Evolutionary conservation across 2,888 invertebrate genomes (phyloP).

Genomic region (Pristionchus arcanus): DNA sequence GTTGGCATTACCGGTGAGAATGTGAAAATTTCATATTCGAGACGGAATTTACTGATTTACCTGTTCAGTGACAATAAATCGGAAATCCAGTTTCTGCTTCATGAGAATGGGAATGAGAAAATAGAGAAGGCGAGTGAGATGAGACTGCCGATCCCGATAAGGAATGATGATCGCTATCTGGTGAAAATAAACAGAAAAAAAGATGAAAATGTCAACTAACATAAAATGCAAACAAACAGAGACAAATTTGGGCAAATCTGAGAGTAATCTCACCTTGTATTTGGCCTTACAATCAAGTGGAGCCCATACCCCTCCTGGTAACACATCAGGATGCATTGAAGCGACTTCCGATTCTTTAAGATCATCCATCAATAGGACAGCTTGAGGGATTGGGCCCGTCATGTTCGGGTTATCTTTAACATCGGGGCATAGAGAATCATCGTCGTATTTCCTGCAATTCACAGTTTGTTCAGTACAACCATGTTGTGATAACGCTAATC

Average conservation of each 20-base stretch:
- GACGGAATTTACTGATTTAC: conserved; percentile 59
- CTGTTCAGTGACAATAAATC: conserved; percentile 79
- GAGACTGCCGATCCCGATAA: conserved; percentile 78
- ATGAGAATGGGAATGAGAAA: conserved; percentile 79
- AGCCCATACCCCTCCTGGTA: conserved; percentile 78
- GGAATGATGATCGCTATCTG: conserved; percentile 80
- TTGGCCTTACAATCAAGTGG: conserved; percentile 73
- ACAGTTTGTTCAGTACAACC: too few relatives aligned
- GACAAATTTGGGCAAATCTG: too few relatives aligned
- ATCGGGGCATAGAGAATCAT: conserved; percentile 27
- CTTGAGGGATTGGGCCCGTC: conserved; percentile 68
- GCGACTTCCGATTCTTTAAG: conserved; percentile 69
- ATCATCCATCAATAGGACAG: conserved; percentile 75
- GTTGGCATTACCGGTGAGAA: too few relatives aligned
- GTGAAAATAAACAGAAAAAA: conserved; percentile 55
- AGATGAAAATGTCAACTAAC: not conserved
- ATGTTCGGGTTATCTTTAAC: conserved; percentile 52
- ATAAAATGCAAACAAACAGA: too few relatives aligned
- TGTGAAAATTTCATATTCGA: too few relatives aligned
- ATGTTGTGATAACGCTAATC: too few relatives aligned
- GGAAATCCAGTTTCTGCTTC: conserved; percentile 78
- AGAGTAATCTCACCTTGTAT: conserved; percentile 68
- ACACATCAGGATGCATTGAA: conserved; percentile 70
- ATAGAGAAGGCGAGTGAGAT: conserved; percentile 76
- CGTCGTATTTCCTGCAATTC: conserved; percentile 31